Conservation (phyloP, 2,888 invertebrate species). For the Apeira syringaria region DNA sequence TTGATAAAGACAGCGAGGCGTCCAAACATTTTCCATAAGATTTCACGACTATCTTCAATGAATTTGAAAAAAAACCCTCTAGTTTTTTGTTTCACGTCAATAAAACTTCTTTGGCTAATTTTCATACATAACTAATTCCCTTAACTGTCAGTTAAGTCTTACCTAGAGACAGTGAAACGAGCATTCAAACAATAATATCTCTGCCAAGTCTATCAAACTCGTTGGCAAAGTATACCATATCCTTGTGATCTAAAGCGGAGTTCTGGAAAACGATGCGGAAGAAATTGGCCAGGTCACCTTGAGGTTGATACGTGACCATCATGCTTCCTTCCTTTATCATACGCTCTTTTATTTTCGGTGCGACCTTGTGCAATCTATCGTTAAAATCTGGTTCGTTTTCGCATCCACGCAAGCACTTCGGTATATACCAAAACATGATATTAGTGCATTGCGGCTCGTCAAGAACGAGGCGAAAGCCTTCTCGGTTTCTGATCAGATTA, state of each 20-base stretch:
- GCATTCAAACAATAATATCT: constrained; percentile 73
- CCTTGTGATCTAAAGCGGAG: constrained; percentile 91
- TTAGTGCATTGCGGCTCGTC: constrained; percentile 96
- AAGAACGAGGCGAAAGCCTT: constrained; percentile 89
- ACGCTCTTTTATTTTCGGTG: constrained; percentile 95
- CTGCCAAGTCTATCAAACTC: constrained; percentile 94
- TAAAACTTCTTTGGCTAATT: not conserved
- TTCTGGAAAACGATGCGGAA: constrained; percentile 97
- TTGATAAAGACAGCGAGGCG: not conserved
- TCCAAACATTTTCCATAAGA: not conserved
- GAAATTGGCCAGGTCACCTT: constrained; percentile 94
- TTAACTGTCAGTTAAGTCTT: constrained; percentile 16
- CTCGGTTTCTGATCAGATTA: constrained; percentile 85
- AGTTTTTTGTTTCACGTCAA: not conserved
- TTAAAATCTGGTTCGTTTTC: constrained; percentile 83
- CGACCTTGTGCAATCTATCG: constrained; percentile 89
- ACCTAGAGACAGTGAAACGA: constrained; percentile 13
- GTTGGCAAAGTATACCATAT: constrained; percentile 94
- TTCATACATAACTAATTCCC: not conserved
- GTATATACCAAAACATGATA: constrained; percentile 98
- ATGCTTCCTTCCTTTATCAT: constrained; percentile 98
- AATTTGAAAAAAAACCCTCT: not conserved
- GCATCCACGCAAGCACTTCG: constrained; percentile 86
- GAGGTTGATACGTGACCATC: constrained; percentile 98
- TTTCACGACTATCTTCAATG: not conserved